phyloP scores from a whole-genome alignment of 2,113 vertebrate genomes.

The Recurvirostra avosetta region DNA sequence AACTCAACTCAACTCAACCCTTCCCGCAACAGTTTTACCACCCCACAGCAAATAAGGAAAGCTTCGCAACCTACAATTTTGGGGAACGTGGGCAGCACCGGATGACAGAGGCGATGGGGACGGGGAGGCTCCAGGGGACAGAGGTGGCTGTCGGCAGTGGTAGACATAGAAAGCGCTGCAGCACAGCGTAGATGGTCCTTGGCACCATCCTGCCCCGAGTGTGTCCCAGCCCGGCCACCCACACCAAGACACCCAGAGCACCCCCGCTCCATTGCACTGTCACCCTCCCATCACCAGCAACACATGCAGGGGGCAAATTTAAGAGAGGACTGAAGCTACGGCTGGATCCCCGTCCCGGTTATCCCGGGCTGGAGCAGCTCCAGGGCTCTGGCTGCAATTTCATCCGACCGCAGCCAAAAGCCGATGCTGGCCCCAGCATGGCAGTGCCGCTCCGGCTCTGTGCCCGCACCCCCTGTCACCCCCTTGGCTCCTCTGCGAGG shows the following conservation, averaged over 20 bases:
- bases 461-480: background rate
- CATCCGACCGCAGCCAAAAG: accelerated
- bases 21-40: background rate
- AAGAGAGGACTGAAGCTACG: background rate
- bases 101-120: background rate
- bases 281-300: background rate
- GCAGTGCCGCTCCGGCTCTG: background rate
- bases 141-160: background rate
- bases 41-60: background rate
- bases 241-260: background rate
- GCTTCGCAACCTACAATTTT: background rate
- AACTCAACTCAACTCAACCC: background rate
- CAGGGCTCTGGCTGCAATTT: background rate
- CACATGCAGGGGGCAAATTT: background rate
- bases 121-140: background rate
- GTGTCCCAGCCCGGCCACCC: background rate
- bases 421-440: background rate
- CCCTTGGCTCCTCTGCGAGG: background rate
- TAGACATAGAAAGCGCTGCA: background rate
- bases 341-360: background rate
- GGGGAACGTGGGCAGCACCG: background rate
- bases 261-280: background rate
- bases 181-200: accelerated
- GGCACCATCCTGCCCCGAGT: background rate
- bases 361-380: background rate